These are phyloP conservation scores for Syndactyla subalaris DNA, from an alignment of 2,797 vertebrate species.

Conservation along the genomic window DNA sequence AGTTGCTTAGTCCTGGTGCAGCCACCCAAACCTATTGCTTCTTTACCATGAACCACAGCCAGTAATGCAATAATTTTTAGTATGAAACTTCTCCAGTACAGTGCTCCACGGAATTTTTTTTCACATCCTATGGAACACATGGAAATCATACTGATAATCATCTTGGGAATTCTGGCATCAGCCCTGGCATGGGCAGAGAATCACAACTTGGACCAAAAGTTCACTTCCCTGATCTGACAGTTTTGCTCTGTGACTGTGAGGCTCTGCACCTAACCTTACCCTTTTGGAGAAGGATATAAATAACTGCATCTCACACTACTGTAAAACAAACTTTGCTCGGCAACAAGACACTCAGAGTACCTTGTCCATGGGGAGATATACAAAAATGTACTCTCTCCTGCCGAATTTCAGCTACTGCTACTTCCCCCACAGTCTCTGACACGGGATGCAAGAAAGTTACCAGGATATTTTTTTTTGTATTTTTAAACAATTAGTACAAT, in stretches of 20 bases:
- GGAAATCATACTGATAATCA: neutral
- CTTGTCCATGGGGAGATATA: neutral
- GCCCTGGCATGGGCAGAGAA: neutral
- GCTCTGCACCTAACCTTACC: neutral
- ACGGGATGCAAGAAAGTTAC: neutral
- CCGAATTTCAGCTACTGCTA: neutral
- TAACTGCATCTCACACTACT: neutral
- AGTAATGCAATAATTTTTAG: neutral
- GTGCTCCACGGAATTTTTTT: neutral
- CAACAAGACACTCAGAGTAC: neutral
- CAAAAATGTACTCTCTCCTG: neutral
- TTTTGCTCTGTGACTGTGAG: neutral
- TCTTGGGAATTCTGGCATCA: neutral
- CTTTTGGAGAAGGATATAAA: neutral
- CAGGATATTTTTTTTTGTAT: neutral
- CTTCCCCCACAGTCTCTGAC: rapidly evolving
- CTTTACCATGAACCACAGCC: neutral
- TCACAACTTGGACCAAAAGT: neutral
- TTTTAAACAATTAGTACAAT: neutral
- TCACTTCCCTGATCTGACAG: neutral
- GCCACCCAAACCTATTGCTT: neutral
- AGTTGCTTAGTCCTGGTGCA: neutral
- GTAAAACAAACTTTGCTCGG: neutral
- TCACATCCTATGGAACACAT: rapidly evolving
- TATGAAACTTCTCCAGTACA: neutral